Base-by-base conservation (phyloP, 2,797 vertebrate genomes). In the Smutsia temminckii region DNA sequence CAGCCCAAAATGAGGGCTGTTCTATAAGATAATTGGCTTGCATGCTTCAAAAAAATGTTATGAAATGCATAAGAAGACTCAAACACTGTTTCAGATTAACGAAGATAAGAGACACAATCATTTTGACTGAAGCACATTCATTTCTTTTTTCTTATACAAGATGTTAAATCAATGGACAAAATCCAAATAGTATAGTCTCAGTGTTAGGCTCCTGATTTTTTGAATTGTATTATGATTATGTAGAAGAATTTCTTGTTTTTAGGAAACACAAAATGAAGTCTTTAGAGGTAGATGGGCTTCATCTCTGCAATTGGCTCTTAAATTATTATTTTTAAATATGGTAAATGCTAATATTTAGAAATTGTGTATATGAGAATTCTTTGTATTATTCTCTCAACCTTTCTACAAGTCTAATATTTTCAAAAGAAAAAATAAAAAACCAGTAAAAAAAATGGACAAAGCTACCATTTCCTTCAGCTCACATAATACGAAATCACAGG, bases 121-220 rank as follows among this genome's bases (percentile, higher is more conserved):
- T 21, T 46, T 59, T 55, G 53, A 83, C 46, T 5, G 2, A 57
- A 80, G 27, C 46, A n/a, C 5, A 0, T 34, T 14, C 42, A 25
- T 40, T 88, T 81, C n/a, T n/a, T 93, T 34, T 81, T 92, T 61
- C 61, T 89, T 63, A 68, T 18, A 77, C 78, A 93, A 66, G 57
- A 49, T 4, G 2, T 78, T 68, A 63, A 55, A 12, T 63, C 91
- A 72, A 25, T 8, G 34, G 16, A 27, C 23, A 95, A 95, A 86
- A n/a, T 75, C 34, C 46, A 18, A 63, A 57, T 40, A 57, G n/a
- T 68, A 69, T 61, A 46, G 13, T 78, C 23, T 75, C 53, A 23
- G 2, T 5, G 1, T 89, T 81, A 27, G 11, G 25, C 34, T 86
- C n/a, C 51, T 80, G 59, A 13, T 53, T 83, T 57, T 55, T 27